Percentiles rank a stretch among this genome's conserved stretches.
These are phyloP conservation scores for Slavum lentiscoides DNA, from an alignment of 2,888 invertebrate species.

Conservation along the genomic window DNA sequence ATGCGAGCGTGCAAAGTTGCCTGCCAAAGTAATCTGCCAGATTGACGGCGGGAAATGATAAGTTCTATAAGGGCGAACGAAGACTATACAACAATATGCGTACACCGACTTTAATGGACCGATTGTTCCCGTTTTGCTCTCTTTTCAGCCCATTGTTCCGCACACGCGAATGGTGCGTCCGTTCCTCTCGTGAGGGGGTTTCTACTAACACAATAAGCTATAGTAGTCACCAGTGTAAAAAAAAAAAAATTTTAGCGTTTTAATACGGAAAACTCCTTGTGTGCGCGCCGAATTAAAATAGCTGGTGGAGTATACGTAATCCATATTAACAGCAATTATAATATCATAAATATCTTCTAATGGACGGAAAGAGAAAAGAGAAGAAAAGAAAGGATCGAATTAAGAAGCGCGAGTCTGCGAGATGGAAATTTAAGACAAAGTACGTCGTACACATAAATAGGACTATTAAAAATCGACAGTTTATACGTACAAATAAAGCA, in stretches of 20 bases:
- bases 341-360: too few relatives aligned
- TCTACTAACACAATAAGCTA: conserved; percentile 29
- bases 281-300: not conserved
- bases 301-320: not conserved
- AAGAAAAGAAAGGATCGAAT: not conserved
- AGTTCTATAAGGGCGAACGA: conserved; percentile 18
- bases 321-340: not conserved
- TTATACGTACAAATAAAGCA: too few relatives aligned
- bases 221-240: not conserved
- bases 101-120: conserved; percentile 29
- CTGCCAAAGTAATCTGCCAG: conserved; percentile 20
- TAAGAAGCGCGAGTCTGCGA: not conserved
- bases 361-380: not conserved
- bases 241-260: not conserved
- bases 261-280: not conserved
- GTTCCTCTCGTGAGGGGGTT: not conserved
- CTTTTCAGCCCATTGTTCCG: conserved; percentile 42
- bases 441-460: too few relatives aligned
- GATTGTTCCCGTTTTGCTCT: conserved; percentile 44
- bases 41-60: conserved; percentile 43
- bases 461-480: too few relatives aligned
- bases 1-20: not conserved
- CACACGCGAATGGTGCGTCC: not conserved
- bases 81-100: not conserved
- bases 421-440: too few relatives aligned